phyloP scores from a whole-genome alignment of 2,888 invertebrate genomes.

The Catocala nupta region DNA sequence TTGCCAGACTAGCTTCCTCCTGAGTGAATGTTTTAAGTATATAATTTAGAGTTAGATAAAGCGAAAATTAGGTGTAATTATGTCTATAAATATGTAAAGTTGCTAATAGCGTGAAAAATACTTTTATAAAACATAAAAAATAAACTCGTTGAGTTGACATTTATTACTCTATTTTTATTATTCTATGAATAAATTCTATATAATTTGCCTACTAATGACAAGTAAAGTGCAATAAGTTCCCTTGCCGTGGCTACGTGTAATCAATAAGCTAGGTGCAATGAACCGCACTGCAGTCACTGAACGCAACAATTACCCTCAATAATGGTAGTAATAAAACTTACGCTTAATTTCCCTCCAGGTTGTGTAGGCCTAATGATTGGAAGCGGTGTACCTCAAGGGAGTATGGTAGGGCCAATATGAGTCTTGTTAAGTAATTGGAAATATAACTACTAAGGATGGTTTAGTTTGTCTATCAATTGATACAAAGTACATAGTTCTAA shows the following conservation, averaged over 20 bases:
- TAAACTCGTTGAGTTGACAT: no score
- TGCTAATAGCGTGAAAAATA: no score
- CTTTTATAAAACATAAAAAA: no score
- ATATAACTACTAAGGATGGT: no score
- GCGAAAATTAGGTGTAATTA: no score
- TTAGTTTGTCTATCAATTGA: no score
- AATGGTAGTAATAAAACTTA: conserved; percentile 24
- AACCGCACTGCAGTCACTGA: conserved; percentile 51
- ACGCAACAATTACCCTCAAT: conserved; percentile 47
- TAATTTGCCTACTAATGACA: conserved; percentile 39
- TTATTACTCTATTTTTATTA: conserved; percentile 1
- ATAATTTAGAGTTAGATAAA: no score
- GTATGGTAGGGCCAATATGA: background rate
- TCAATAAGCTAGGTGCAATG: conserved; percentile 51
- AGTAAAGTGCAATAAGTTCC: conserved; percentile 26
- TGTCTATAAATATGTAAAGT: no score
- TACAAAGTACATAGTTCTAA: no score
- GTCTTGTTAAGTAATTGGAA: no score
- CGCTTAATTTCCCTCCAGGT: conserved; percentile 25
- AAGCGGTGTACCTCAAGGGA: conserved; percentile 8
- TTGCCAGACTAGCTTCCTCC: no score
- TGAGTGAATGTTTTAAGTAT: no score
- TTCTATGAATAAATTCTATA: conserved; percentile 13
- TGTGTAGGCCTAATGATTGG: conserved; percentile 3
- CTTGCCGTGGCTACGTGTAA: conserved; percentile 37